phyloP scores from a whole-genome alignment of 2,113 vertebrate genomes.

The Rhinichthys klamathensis region DNA sequence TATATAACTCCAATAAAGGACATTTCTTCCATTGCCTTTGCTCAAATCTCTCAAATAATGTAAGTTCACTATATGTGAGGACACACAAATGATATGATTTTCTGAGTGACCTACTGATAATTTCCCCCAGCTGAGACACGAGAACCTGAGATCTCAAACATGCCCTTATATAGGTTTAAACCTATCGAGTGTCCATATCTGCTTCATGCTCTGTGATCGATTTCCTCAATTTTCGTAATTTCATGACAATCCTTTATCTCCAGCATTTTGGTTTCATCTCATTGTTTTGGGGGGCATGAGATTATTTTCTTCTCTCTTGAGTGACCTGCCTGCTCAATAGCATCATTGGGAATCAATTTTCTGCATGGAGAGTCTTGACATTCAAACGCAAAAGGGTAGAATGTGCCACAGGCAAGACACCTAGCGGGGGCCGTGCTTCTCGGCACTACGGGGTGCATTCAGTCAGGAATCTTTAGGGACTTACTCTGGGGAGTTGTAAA shows the following conservation, averaged over 20 bases:
- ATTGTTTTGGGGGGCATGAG: slow-evolving; percentile 34
- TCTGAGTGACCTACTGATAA: not conserved
- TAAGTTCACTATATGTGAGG: not conserved
- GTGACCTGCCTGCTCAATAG: slow-evolving; percentile 57
- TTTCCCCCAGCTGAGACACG: not conserved
- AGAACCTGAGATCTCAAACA: slow-evolving; percentile 1
- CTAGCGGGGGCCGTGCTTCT: slow-evolving; percentile 43
- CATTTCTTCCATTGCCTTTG: not conserved
- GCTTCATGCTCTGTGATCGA: slow-evolving; percentile 39
- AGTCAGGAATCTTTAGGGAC: slow-evolving; percentile 38
- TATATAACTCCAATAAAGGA: too few relatives aligned
- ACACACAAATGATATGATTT: not conserved
- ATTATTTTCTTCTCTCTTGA: slow-evolving; percentile 53
- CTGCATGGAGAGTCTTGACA: slow-evolving; percentile 65
- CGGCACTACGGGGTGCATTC: slow-evolving; percentile 45
- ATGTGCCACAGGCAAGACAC: slow-evolving; percentile 59
- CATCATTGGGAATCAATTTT: slow-evolving; percentile 66
- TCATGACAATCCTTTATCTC: slow-evolving; percentile 51
- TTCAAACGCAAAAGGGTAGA: slow-evolving; percentile 64
- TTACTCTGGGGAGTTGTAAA: not conserved
- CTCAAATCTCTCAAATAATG: not conserved
- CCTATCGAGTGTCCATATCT: not conserved
- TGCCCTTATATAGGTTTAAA: not conserved
- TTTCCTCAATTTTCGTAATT: slow-evolving; percentile 44
- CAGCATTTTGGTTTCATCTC: slow-evolving; percentile 44